A percentile compares a stretch with the other conserved stretches of the same genome.
These are phyloP conservation scores for Fulmarus glacialis DNA, from an alignment of 2,113 vertebrate species.

Conservation along the genomic window DNA sequence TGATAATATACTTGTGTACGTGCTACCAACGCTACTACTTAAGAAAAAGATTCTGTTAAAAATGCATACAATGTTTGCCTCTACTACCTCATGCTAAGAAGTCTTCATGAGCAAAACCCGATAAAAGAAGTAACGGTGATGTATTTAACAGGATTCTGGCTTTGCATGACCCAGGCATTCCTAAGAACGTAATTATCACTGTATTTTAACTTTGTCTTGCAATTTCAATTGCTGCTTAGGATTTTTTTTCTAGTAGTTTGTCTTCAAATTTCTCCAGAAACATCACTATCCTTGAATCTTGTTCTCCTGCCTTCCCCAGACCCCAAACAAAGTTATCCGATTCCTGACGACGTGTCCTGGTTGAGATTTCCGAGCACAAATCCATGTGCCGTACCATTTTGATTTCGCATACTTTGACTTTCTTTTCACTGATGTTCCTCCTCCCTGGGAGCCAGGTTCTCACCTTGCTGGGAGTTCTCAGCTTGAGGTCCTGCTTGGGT, in stretches of 20 bases:
- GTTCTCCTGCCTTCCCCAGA: not conserved
- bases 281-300: not conserved
- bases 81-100: not conserved
- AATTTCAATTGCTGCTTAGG: not conserved
- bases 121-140: not conserved
- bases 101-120: not conserved
- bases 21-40: not conserved
- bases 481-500: not conserved
- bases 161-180: not conserved
- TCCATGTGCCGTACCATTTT: accelerated
- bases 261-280: not conserved
- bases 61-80: not conserved
- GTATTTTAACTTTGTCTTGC: not conserved
- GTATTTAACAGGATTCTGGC: not conserved
- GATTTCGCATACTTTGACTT: not conserved
- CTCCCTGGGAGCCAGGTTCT: not conserved
- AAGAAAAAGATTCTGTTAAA: not conserved
- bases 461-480: not conserved
- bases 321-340: not conserved
- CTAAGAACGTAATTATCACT: not conserved
- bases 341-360: accelerated
- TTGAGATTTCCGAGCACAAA: not conserved
- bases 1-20: not conserved
- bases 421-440: not conserved
- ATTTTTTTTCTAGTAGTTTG: not conserved